Evolutionary conservation across 2,113 vertebrate species (phyloP).

Genomic region (Nettapus auritus): DNA sequence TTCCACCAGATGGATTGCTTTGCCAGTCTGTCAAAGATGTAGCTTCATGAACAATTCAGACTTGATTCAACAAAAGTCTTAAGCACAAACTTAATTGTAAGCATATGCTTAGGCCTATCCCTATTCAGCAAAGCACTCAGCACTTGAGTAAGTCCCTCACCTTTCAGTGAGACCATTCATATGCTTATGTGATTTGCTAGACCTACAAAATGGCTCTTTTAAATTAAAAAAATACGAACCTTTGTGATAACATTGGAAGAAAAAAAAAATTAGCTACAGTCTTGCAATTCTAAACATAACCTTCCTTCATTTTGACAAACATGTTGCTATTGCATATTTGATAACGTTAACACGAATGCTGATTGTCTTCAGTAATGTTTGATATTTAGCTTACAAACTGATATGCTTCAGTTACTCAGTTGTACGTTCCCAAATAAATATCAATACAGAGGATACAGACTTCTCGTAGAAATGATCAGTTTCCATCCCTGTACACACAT

Average conservation of each 20-base stretch:
- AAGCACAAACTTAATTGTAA: slow-evolving; percentile 59
- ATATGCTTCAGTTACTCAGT: slow-evolving; percentile 15
- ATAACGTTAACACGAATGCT: slow-evolving; percentile 21
- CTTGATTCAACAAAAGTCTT: slow-evolving; percentile 23
- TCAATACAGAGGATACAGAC: not conserved
- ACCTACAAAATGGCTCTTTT: slow-evolving; percentile 12
- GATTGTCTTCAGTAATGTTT: slow-evolving; percentile 55
- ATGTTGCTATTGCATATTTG: not conserved
- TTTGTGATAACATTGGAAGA: slow-evolving; percentile 32
- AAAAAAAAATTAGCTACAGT: slow-evolving; percentile 44
- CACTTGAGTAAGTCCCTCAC: not conserved
- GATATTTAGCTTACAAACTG: slow-evolving; percentile 19
- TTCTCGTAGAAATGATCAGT: slow-evolving; percentile 3
- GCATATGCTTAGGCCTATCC: slow-evolving; percentile 54
- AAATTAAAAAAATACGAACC: slow-evolving; percentile 38
- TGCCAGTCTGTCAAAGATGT: slow-evolving; percentile 7
- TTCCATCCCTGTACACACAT: not conserved
- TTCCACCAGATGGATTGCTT: slow-evolving; percentile 26
- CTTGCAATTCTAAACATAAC: slow-evolving; percentile 33
- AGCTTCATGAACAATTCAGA: slow-evolving; percentile 51
- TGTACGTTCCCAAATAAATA: slow-evolving; percentile 62
- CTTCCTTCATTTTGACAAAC: slow-evolving; percentile 36
- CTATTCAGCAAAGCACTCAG: slow-evolving; percentile 31
- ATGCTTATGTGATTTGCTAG: slow-evolving; percentile 55
- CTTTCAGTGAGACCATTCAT: slow-evolving; percentile 46